Evolutionary conservation across 2,888 invertebrate genomes (phyloP), one percentile per base, ranked within the genome.

Genomic region (Chalcis sispes): DNA sequence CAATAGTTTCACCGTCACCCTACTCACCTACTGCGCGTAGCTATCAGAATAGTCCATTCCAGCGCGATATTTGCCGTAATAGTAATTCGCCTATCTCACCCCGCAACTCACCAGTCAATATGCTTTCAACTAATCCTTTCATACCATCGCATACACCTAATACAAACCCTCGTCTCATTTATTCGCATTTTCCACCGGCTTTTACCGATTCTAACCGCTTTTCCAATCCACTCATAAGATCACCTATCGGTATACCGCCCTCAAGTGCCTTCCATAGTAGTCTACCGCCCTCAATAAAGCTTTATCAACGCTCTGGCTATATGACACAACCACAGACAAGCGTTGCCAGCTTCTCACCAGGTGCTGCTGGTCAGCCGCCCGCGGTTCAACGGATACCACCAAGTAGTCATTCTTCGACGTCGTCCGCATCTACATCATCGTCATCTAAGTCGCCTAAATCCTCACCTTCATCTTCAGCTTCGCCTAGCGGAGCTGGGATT

Each of bases 241-340:
- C 87, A 3, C 85, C 87, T 5, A 84, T 87, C 56, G 86, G 86
- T 59, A 84, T 88, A 50, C 84, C 86, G 27, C 80, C 85, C 72
- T 82, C 85, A 72, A 87, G 88, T 85, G 88, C 89, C 85, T 89
- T 87, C 79, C 88, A 89, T 77, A 88, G 85, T 79, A 88, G 87
- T 70, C 79, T 88, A 59, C 89, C 89, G 20, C 87, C 88, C 0
- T 84, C 88, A n/a, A 86, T 87, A 58, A 88, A 88, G 58, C 78
- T 87, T 13, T 87, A 86, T 70, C 88, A 88, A 54, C 82, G 88
- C 15, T 83, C 87, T 27, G 87, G 83, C 72, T 88, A 88, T 74
- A 81, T 85, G 72, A 83, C 87, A 0, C 87, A 86, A 29, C 81
- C 85, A 0, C 82, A 85, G 15, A 81, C 80, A 15, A 66, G 65